Percentiles rank a stretch among this genome's conserved stretches.
Evolutionary conservation across 2,113 vertebrate species (phyloP).

Genomic region (Pomatostomus ruficeps): DNA sequence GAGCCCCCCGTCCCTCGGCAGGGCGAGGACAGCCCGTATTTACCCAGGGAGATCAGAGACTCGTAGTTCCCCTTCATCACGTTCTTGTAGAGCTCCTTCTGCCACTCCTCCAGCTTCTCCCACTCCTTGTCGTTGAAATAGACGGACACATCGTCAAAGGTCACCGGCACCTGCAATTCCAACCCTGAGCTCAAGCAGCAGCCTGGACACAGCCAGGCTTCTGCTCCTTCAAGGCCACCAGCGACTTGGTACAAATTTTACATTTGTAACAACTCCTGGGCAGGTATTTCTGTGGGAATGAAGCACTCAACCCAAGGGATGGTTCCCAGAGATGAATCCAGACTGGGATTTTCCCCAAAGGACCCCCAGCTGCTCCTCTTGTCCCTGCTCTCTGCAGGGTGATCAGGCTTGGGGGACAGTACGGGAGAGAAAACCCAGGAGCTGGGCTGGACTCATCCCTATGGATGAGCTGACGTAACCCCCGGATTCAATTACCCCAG

Average conservation of each 20-base stretch:
- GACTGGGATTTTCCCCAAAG: not conserved
- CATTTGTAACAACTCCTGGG: not conserved
- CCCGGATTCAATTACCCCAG: not conserved
- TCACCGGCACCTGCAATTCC: constrained; percentile 73
- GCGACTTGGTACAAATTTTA: rapidly evolving
- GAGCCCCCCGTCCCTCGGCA: not conserved
- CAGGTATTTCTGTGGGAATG: not conserved
- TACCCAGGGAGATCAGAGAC: constrained; percentile 77
- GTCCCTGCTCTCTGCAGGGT: not conserved
- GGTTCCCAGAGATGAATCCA: not conserved
- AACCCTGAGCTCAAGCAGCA: not conserved
- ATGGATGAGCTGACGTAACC: not conserved
- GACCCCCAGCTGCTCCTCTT: rapidly evolving
- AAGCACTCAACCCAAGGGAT: rapidly evolving
- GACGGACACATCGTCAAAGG: constrained; percentile 74
- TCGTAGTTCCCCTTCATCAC: constrained; percentile 79
- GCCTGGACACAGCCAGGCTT: not conserved
- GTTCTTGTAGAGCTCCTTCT: constrained; percentile 80
- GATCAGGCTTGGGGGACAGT: rapidly evolving
- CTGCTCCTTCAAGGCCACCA: not conserved
- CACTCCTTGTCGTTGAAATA: constrained; percentile 78
- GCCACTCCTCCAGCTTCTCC: constrained; percentile 79
- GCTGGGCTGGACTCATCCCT: not conserved
- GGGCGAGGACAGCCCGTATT: not conserved
- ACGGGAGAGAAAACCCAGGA: not conserved